These are phyloP conservation scores for Dufourea novaeangliae DNA, from an alignment of 1,140 invertebrate species.

Conservation along the genomic window DNA sequence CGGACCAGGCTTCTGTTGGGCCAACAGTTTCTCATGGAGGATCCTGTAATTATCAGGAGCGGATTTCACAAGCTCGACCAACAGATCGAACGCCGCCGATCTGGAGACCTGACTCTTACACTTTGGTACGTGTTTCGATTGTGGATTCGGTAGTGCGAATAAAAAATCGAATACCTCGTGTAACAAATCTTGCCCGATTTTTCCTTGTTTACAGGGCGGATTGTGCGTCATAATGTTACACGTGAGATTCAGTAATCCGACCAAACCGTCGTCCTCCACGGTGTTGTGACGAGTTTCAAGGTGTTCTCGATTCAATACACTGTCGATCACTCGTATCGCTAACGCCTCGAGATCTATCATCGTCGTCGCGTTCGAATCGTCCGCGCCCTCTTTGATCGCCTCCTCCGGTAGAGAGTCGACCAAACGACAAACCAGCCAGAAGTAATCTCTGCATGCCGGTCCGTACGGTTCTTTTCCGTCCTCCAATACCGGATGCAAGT, in stretches of 20 bases:
- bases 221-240: constrained; percentile 94
- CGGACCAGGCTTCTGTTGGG: constrained; percentile 92
- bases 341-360: constrained; percentile 88
- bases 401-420: constrained; percentile 92
- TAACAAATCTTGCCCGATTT: constrained; percentile 88
- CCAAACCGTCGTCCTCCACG: constrained; percentile 93
- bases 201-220: constrained; percentile 91
- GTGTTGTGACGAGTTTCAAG: constrained; percentile 91
- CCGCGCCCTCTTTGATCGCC: constrained; percentile 86
- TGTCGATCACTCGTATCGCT: constrained; percentile 88
- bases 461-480: constrained; percentile 96
- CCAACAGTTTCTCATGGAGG: constrained; percentile 90
- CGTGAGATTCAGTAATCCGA: constrained; percentile 92
- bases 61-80: constrained; percentile 93
- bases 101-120: constrained; percentile 95
- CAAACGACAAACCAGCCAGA: constrained; percentile 93
- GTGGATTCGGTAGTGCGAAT: constrained; percentile 93
- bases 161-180: constrained; percentile 92
- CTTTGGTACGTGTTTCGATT: constrained; percentile 92
- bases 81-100: constrained; percentile 93
- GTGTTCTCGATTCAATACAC: constrained; percentile 89
- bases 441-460: constrained; percentile 96
- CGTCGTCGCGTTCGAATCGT: constrained; percentile 80
- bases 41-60: constrained; percentile 93
- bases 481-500: constrained; percentile 84